Conservation (phyloP, 2,113 vertebrate species). For the Hippocampus abdominalis region DNA sequence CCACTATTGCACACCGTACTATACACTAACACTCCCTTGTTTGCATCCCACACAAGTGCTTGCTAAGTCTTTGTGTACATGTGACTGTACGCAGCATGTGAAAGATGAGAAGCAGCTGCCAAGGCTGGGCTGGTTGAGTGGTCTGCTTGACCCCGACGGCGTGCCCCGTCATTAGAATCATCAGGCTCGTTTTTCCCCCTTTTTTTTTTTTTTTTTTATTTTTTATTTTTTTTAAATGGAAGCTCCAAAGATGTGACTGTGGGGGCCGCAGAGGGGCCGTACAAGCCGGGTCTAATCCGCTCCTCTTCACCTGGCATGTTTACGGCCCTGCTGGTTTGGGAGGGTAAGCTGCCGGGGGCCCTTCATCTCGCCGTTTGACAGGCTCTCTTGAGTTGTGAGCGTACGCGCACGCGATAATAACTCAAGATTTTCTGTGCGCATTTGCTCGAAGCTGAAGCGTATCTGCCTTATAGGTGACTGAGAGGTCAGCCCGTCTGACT, state of each 20-base stretch:
- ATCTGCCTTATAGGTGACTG: constrained; percentile 81
- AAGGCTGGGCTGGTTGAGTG: constrained; percentile 31
- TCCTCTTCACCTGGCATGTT: constrained; percentile 58
- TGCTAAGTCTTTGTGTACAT: constrained; percentile 18
- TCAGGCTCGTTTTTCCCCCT: constrained; percentile 51
- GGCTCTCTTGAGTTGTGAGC: neutral
- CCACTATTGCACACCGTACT: neutral
- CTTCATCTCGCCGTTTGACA: constrained; percentile 50
- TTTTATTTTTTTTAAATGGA: too few relatives aligned
- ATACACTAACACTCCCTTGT: neutral
- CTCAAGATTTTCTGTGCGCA: constrained; percentile 7
- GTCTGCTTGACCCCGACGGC: constrained; percentile 50
- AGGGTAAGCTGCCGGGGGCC: constrained; percentile 17
- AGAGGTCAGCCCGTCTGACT: constrained; percentile 88
- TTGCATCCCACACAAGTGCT: constrained; percentile 6
- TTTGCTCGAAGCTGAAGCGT: constrained; percentile 56
- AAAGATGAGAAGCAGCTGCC: constrained; percentile 63
- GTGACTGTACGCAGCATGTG: constrained; percentile 34
- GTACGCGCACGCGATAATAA: neutral
- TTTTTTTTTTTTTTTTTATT: neutral
- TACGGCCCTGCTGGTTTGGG: constrained; percentile 40
- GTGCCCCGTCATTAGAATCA: constrained; percentile 57
- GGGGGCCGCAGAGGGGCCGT: constrained; percentile 26
- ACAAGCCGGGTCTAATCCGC: constrained; percentile 43
- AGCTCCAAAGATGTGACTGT: constrained; percentile 56